Evolutionary conservation across 1,140 invertebrate species (phyloP), one percentile per base, ranked within the genome.

Genomic region (Drosophila willistoni): DNA sequence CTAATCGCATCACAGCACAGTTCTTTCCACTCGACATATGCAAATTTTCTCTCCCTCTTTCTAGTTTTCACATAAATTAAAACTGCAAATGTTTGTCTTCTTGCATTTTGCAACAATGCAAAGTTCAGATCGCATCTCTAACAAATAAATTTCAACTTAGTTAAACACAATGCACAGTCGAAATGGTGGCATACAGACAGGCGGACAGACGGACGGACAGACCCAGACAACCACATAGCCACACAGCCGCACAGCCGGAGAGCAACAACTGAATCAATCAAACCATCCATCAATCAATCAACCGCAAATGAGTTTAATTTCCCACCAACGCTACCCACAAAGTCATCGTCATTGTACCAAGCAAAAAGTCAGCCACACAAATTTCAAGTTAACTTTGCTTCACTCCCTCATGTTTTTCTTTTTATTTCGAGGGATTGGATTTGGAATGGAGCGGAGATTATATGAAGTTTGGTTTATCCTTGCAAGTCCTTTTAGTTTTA

Each of bases 201-300:
- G 51, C 61, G 33, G 63, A 70, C 55, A 54, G 34, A 68, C 47
- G 41, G 41, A 39, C 61, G 62, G 39, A 29, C 55, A 51, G 17
- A 51, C 17, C 44, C 7, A 19, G 14, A 22, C 44, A 39, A 13
- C 17, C 44, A 22, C 17, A 44, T 39, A 69, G 29, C 29, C 22
- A 3, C 17, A 44, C 44, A 69, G 25, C 25, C 22, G 22, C 22
- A 25, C 22, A 25, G 56, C 33, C 39, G 42, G 56, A 64, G 57
- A 70, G 67, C 57, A 47, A 60, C 42, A 86, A 59, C 57, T 70
- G 84, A 81, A 87, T 84, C 79, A 89, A 89, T 87, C 84, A 87
- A 87, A 87, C 80, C 72, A 89, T 89, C 80, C 80, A 84, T 89
- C 80, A 87, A 89, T 89, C 77, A 87, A 77, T 89, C 85, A 89